Evolutionary conservation across 2,888 invertebrate species (phyloP).

Genomic region (Amphipoea lucens): DNA sequence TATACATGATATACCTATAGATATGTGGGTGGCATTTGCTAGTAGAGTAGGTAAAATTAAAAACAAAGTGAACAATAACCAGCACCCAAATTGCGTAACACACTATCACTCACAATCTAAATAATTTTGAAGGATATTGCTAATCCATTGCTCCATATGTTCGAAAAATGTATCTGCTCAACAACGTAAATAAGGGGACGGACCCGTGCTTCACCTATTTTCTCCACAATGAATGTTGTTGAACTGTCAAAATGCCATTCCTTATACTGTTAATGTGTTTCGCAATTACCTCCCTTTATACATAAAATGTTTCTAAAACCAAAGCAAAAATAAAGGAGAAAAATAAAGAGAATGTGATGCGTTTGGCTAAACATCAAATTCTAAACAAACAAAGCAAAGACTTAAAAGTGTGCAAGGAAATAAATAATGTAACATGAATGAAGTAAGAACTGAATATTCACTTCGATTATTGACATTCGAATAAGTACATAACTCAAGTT

Average conservation of each 20-base stretch:
- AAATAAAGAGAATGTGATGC: background rate
- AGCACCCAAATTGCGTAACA: no score
- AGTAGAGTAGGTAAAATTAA: background rate
- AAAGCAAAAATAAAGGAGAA: background rate
- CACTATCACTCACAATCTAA: background rate
- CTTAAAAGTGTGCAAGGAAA: background rate
- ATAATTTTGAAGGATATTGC: background rate
- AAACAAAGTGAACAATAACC: background rate
- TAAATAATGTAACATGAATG: constrained; percentile 4
- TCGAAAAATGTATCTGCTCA: background rate
- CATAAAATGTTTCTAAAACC: background rate
- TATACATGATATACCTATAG: no score
- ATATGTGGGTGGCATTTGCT: background rate
- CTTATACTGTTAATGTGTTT: no score
- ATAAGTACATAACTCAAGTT: constrained; percentile 38
- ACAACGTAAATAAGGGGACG: background rate
- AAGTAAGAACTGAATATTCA: constrained; percentile 31
- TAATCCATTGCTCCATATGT: background rate
- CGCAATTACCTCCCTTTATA: background rate
- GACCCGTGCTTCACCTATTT: no score
- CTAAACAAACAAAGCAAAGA: background rate
- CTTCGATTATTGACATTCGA: constrained; percentile 30
- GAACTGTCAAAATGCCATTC: background rate
- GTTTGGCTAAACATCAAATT: background rate
- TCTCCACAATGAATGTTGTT: background rate